Evolutionary conservation across 2,113 vertebrate species (phyloP), one percentile per base, ranked within the genome.

Genomic region (Pollimyrus isidori): DNA sequence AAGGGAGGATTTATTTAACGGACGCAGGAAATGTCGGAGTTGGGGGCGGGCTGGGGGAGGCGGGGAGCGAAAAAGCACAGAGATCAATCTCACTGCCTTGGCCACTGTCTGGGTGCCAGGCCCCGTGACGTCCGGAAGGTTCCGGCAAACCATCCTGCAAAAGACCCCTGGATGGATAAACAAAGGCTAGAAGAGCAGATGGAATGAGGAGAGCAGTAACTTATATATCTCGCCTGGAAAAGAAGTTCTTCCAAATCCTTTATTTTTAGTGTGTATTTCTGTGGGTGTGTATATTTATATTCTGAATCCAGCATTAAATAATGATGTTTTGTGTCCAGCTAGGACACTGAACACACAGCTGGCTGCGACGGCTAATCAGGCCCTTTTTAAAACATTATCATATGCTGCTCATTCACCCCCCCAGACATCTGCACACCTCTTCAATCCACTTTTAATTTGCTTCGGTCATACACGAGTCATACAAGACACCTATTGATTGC

Each of bases 381-480:
- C 30, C 15, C 73, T 42, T 11, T 80, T 76, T 6, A 76, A 76
- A 15, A 35, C 58, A 73, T n/a, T 30, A 19, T 49, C 89, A 90
- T 90, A 82, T 35, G 87, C 56, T 89, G 86, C 53, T 48, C 86
- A 88, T 86, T 69, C 89, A 53, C 73, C 86, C 52, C 89, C 89
- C 88, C 45, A 88, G 39, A 90, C 84, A 88, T 89, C 42, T 90
- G 89, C 91, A 91, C 91, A 90, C 92, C 89, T 89, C 89, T 92
- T 88, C 80, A 91, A 76, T 85, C 48, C 90, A 91, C 90, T 90
- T 92, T 88, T 83, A 89, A 88, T 91, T 91, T 92, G 88, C 90
- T 89, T 52, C 26, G n/a, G 73, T 84, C 90, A 88, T 2, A 65
- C 86, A 90, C 89, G 7, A 92, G 86, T 88, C 88, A 76, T 39